These are phyloP conservation scores for Sycophaga agraensis DNA, from an alignment of 1,140 invertebrate species.

Conservation along the genomic window DNA sequence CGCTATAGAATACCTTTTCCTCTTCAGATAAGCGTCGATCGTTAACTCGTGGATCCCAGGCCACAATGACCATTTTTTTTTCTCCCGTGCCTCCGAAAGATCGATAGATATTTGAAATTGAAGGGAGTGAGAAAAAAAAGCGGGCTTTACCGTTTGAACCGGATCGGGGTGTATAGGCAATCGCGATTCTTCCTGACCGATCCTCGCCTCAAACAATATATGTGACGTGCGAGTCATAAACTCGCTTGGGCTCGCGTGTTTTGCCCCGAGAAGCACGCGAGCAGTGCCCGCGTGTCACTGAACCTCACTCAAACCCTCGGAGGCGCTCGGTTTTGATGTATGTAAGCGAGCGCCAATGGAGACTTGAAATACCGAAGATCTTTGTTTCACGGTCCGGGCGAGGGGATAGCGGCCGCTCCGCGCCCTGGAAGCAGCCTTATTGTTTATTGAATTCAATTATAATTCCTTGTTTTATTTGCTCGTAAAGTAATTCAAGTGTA, in stretches of 20 bases:
- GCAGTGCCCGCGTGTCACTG: constrained; percentile 1
- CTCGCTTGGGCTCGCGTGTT: not conserved
- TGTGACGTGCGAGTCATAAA: not conserved
- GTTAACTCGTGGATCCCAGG: not conserved
- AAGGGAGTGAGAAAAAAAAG: not conserved
- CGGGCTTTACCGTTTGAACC: constrained; percentile 22
- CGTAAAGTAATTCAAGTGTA: too few species aligned
- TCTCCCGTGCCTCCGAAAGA: not conserved
- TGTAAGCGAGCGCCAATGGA: too few species aligned
- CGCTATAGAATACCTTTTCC: too few species aligned
- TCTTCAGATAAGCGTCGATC: not conserved
- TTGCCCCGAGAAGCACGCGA: not conserved
- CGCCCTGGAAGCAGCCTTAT: too few species aligned
- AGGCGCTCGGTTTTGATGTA: too few species aligned
- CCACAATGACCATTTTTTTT: not conserved
- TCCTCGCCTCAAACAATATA: constrained; percentile 8
- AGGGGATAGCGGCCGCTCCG: too few species aligned
- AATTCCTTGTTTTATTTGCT: too few species aligned
- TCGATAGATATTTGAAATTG: not conserved
- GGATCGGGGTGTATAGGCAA: not conserved
- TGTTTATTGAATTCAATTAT: too few species aligned
- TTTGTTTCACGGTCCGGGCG: too few species aligned
- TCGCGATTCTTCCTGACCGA: not conserved
- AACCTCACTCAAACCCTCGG: too few species aligned
- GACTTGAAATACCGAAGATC: too few species aligned